Evolutionary conservation across 2,888 invertebrate species (phyloP), one percentile per base, ranked within the genome.

Genomic region (Frankliniella fusca): DNA sequence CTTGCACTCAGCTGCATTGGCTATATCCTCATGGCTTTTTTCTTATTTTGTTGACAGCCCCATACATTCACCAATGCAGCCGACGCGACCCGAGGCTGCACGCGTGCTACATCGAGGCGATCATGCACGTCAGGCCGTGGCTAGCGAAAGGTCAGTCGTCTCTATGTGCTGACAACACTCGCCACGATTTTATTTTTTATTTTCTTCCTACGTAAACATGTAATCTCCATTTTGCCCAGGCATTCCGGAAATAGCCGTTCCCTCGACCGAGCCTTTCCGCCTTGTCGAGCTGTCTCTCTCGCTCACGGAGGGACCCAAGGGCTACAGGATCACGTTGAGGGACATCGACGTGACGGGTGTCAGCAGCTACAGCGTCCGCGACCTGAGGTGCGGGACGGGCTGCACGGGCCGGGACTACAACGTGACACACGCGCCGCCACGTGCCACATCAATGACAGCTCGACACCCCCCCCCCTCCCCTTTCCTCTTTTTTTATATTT

Each of bases 41-140:
- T 38, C 38, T 38, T 38, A 38, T 38, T 38, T 38, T 38, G 38
- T 38, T 38, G 38, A 38, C 87, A 92, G 92, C 91, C 49, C 90
- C 90, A 83, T 93, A 93, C 86, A 91, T 93, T 80, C 92, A 92
- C 85, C 93, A 92, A 87, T 93, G 93, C 85, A 90, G 90, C 82
- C 90, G 91, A 85, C 89, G 90, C 83, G 92, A 93, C 86, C 92
- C 93, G 0, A 87, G 91, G 61, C 85, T 93, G 48, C 88, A 90
- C 28, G 88, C 89, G 18, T 90, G 90, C 84, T 85, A 89, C 83
- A 87, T 88, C 80, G 85, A 86, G 81, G 86, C 89, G 38, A 86
- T 90, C 20, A 88, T 89, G 83, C 89, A 89, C 84, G 85, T 90
- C 38, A 86, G 87, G 84, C 89, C 90, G 3, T 90, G 88, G 83